phyloP scores from a whole-genome alignment of 2,797 vertebrate genomes.

The Enteromius afrohamiltoni region DNA sequence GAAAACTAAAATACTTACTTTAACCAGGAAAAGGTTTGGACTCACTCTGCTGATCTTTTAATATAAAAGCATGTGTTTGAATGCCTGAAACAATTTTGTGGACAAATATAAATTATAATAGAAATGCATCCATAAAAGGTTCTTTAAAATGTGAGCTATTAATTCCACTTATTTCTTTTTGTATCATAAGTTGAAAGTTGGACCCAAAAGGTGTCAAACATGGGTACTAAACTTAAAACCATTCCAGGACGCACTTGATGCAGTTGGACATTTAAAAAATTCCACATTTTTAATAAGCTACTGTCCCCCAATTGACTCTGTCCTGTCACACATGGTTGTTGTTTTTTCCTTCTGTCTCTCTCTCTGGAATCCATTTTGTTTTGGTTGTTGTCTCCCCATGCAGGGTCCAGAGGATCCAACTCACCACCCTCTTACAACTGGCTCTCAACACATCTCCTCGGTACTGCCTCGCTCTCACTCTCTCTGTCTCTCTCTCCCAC shows the following conservation, averaged over 20 bases:
- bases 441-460: slow-evolving; percentile 84
- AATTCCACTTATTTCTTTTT: neutral
- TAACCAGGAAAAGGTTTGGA: slow-evolving; percentile 1
- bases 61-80: neutral
- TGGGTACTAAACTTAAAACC: neutral
- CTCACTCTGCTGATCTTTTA: neutral
- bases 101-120: neutral
- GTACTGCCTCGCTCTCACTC: slow-evolving; percentile 79
- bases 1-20: neutral
- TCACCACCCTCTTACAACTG: slow-evolving; percentile 83
- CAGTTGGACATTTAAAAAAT: neutral
- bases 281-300: neutral
- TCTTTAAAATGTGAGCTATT: neutral
- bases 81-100: neutral
- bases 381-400: slow-evolving; percentile 85
- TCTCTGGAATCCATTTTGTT: slow-evolving; percentile 80
- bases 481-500: slow-evolving; percentile 59
- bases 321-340: slow-evolving; percentile 54
- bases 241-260: neutral
- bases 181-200: neutral
- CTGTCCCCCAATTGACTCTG: slow-evolving; percentile 24
- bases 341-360: slow-evolving; percentile 58
- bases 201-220: neutral
- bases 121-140: no score
- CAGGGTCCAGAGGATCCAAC: slow-evolving; percentile 85